Evolutionary conservation across 2,797 vertebrate genomes (phyloP), one percentile per base, ranked within the genome.

Genomic region (Danio tinwini): DNA sequence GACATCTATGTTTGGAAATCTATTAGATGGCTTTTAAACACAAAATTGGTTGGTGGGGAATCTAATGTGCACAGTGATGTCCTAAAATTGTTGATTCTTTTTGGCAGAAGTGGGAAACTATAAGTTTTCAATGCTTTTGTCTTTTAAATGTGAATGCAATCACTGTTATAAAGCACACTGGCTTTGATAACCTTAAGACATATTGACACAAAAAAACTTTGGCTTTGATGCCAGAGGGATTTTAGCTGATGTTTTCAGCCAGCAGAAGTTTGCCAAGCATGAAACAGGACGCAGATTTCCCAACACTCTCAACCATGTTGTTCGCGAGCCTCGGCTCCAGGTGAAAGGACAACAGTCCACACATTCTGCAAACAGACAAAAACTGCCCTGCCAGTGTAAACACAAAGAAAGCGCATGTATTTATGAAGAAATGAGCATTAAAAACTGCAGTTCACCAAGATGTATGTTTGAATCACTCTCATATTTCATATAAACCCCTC

Each of bases 361-460:
- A 83, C 81, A 81, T 67, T 47, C 63, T 68, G 78, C 64, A 68
- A 74, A 59, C 79, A 8, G 16, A 84, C 72, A 84, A 87, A n/a
- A 86, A 86, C 84, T 84, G 0, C 39, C 39, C 74, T 8, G 13
- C 13, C 19, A 59, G 55, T 52, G 16, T 53, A 59, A 19, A 50
- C 53, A 59, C 11, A 75, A 52, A 68, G 19, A 61, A 59, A 53
- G 6, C 8, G 39, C 45, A 14, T 45, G n/a, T 5, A 14, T 50
- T 13, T 68, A 17, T 17, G 12, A 40, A 42, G 1, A 42, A 63
- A 70, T 85, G 75, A 78, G 77, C 14, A 50, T 80, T 81, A 82
- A 80, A 74, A 67, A 19, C 49, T 19, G 53, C 85, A 88, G 85
- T 84, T 73, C 47, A 76, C 69, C 81, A 59, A 84, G 85, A 82